Evolutionary conservation across 2,797 vertebrate genomes (phyloP), one percentile per base, ranked within the genome.

Genomic region (Alauda arvensis): DNA sequence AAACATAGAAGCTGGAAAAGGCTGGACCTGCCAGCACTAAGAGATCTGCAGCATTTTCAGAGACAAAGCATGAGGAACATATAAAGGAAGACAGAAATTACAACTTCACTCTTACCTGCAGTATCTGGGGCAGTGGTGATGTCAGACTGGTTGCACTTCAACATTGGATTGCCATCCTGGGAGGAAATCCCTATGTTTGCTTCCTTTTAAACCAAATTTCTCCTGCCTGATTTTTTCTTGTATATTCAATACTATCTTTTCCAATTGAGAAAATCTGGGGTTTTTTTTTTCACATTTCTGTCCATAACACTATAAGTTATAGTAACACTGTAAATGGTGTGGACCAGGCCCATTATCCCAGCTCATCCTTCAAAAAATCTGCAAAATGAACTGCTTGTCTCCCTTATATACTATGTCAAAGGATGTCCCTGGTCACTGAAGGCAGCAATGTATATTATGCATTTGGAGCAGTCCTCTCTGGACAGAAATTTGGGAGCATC

Each of bases 21-120:
- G 62, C 66, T 77, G 34, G 29, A 75, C 9, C 59, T 93, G 66
- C 37, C 66, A 65, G 55, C 12, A 15, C 18, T 37, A 11, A 26
- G 49, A 87, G 39, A 63, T 75, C 20, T 69, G 31, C 52, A 72
- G 59, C 45, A 23, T 81, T 77, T 85, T 78, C 70, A 43, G 48
- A 85, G 56, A 55, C 18, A 81, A 72, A 83, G 59, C 59, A 55
- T 34, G 40, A 71, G 18, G 34, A 82, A 61, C 12, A 23, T 18
- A 31, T 7, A 61, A 51, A 3, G 14, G 15, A 83, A 55, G 43
- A 39, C n/a, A 68, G 68, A 65, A 75, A 85, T 42, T 37, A 12
- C 57, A 68, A 39, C 9, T 65, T 75, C 51, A 33, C 62, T 40
- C 69, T 61, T 83, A 77, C 66, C 83, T 77, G 62, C 52, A 59